Conservation (phyloP, 2,888 invertebrate genomes). For the Philaethria dido region DNA sequence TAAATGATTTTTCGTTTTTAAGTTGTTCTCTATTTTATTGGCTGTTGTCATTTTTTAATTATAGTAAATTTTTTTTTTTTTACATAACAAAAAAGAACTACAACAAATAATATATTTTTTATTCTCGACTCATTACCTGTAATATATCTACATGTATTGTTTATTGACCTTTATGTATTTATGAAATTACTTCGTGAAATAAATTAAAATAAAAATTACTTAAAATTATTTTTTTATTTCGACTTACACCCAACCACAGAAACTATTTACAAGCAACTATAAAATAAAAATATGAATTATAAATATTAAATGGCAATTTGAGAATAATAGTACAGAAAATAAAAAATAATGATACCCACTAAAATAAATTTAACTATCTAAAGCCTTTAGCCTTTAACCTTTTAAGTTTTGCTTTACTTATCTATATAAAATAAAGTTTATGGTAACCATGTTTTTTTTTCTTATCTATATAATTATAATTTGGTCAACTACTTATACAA, state of each 20-base stretch:
- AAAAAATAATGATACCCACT: neutral
- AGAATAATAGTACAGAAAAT: neutral
- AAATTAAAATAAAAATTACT: slow-evolving; percentile 10
- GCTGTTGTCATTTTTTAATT: no score
- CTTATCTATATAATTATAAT: neutral
- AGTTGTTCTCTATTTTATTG: neutral
- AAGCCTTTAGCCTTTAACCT: no score
- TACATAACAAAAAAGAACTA: no score
- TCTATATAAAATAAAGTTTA: neutral
- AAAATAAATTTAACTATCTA: no score
- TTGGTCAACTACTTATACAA: neutral
- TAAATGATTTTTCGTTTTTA: neutral
- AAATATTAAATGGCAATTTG: slow-evolving; percentile 19
- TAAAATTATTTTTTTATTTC: neutral
- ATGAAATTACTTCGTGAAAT: slow-evolving; percentile 20
- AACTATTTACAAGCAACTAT: neutral
- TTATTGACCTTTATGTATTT: slow-evolving; percentile 18
- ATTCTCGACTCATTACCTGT: slow-evolving; percentile 6
- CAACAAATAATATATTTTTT: neutral
- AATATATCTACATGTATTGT: slow-evolving; percentile 9
- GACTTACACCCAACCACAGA: slow-evolving; percentile 6
- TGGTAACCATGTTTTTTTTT: neutral
- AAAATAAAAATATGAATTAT: slow-evolving; percentile 14
- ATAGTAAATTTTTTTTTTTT: no score
- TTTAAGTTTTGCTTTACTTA: neutral